phyloP scores from a whole-genome alignment of 2,113 vertebrate genomes.

The Ceyx cyanopectus region DNA sequence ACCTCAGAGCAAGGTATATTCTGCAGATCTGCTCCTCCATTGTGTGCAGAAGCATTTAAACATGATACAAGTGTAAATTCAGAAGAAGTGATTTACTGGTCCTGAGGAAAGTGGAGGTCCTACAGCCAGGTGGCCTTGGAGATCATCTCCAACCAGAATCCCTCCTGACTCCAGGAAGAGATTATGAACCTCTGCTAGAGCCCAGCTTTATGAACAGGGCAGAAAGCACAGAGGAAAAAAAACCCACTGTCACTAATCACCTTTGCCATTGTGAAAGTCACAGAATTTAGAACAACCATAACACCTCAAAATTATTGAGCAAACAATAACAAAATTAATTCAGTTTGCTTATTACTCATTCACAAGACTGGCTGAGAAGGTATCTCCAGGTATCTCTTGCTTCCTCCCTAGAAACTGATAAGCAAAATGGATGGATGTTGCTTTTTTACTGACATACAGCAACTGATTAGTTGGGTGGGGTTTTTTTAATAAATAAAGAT shows the following conservation, averaged over 20 bases:
- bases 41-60: neutral
- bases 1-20: neutral
- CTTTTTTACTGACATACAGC: neutral
- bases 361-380: neutral
- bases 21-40: neutral
- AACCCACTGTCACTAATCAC: neutral
- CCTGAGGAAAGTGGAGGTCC: neutral
- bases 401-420: neutral
- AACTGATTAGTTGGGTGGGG: neutral
- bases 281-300: rapidly evolving
- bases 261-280: neutral
- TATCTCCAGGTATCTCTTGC: neutral
- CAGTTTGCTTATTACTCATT: neutral
- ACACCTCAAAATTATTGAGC: neutral
- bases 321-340: neutral
- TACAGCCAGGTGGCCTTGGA: neutral
- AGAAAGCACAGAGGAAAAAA: neutral
- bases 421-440: neutral
- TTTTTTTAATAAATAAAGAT: neutral
- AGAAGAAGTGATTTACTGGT: neutral
- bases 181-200: too few species aligned
- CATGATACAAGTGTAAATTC: neutral
- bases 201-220: neutral
- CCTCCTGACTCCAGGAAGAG: neutral
- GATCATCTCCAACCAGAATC: rapidly evolving